phyloP scores from a whole-genome alignment of 2,113 vertebrate species.

The Polypterus senegalus region DNA sequence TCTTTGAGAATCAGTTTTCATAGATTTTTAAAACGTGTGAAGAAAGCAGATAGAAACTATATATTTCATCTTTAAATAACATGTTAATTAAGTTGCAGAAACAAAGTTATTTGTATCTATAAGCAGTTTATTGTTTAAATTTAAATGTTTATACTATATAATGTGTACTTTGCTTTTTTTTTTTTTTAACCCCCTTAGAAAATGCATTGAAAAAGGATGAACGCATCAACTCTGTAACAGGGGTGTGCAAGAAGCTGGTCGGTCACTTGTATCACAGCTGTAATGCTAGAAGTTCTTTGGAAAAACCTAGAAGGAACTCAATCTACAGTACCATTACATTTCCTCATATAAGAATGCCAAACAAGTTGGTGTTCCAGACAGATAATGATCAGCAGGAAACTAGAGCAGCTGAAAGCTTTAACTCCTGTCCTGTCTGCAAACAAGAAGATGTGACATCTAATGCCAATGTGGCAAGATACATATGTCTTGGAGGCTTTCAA shows the following conservation, averaged over 20 bases:
- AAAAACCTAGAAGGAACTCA: constrained; percentile 11
- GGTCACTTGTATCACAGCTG: background rate
- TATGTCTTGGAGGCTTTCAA: constrained; percentile 13
- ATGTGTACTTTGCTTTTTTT: background rate
- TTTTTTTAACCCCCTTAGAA: constrained; percentile 1
- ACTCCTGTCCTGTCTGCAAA: constrained; percentile 11
- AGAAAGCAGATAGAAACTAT: constrained; percentile 8
- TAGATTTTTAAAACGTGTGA: constrained; percentile 1
- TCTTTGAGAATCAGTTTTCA: constrained; percentile 2
- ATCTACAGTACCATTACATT: constrained; percentile 5
- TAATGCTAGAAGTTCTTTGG: constrained; percentile 6
- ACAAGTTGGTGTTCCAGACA: constrained; percentile 8
- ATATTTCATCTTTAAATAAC: constrained; percentile 1
- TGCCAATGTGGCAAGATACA: constrained; percentile 13
- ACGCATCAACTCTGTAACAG: constrained; percentile 2
- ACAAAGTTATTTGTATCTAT: too few relatives aligned
- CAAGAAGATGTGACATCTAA: constrained; percentile 4
- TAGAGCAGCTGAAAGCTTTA: constrained; percentile 9
- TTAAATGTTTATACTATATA: constrained; percentile 1
- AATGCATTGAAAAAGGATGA: constrained; percentile 12
- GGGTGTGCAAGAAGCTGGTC: constrained; percentile 13
- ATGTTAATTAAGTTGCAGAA: too few relatives aligned
- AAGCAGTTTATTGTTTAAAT: background rate
- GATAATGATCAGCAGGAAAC: constrained; percentile 7
- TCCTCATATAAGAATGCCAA: constrained; percentile 11